These are phyloP conservation scores for Luehdorfia chinensis DNA, from an alignment of 1,140 invertebrate species.

Conservation along the genomic window DNA sequence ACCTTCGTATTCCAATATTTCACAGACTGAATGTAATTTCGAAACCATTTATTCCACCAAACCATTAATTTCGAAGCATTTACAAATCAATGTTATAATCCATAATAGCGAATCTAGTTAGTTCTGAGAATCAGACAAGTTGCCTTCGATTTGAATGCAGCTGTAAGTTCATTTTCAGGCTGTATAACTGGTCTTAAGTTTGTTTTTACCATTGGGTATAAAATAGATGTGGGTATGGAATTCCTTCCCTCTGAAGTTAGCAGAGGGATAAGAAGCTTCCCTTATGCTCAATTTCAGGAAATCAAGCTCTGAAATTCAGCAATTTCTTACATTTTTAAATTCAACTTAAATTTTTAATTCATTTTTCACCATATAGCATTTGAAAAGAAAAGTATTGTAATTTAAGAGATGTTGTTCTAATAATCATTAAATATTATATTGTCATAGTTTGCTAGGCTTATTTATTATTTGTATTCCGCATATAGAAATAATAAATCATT, in stretches of 20 bases:
- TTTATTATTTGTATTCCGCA: too few species aligned
- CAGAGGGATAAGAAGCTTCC: conserved; percentile 69
- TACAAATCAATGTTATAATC: not conserved
- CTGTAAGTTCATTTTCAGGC: conserved; percentile 1
- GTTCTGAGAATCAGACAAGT: not conserved
- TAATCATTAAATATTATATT: too few species aligned
- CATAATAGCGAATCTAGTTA: conserved; percentile 2
- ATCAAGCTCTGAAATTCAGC: too few species aligned
- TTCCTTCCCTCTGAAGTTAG: conserved; percentile 68
- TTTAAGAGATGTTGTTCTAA: too few species aligned
- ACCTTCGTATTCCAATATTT: conserved; percentile 23
- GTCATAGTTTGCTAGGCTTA: too few species aligned
- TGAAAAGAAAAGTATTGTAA: too few species aligned
- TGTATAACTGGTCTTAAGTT: conserved; percentile 18
- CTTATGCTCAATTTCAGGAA: conserved; percentile 21
- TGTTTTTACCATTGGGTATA: conserved; percentile 32
- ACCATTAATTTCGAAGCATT: too few species aligned
- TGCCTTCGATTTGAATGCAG: conserved; percentile 15
- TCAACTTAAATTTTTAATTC: conserved; percentile 65
- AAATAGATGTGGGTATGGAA: conserved; percentile 37
- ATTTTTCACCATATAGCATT: conserved; percentile 25
- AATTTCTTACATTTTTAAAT: too few species aligned
- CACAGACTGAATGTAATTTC: conserved; percentile 23
- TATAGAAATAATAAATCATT: too few species aligned
- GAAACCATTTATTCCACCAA: too few species aligned